These are phyloP conservation scores for Hartigia nigra DNA, from an alignment of 2,888 invertebrate genomes.

Conservation along the genomic window DNA sequence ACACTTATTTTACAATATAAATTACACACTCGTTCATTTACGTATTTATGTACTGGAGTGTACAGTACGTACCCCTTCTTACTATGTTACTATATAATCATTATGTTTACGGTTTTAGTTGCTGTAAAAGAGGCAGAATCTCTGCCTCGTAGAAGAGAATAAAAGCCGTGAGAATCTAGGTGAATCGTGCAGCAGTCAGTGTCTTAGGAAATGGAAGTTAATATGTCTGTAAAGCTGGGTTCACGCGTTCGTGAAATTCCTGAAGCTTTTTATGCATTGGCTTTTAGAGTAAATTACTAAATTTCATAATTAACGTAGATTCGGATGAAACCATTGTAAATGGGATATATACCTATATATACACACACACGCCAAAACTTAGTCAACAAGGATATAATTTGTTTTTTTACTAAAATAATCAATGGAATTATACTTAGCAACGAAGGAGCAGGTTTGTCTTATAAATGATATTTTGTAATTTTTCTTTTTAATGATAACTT, in stretches of 20 bases:
- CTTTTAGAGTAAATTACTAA: not conserved
- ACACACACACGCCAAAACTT: no score
- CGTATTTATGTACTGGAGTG: not conserved
- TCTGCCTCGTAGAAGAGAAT: constrained; percentile 21
- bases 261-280: not conserved
- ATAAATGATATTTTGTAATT: not conserved
- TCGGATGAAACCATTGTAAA: not conserved
- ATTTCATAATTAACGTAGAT: not conserved
- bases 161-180: constrained; percentile 55
- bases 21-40: not conserved
- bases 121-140: constrained; percentile 20
- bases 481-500: not conserved
- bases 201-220: constrained; percentile 34
- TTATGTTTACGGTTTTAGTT: constrained; percentile 37
- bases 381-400: not conserved
- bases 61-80: not conserved
- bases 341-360: no score
- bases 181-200: constrained; percentile 43
- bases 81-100: constrained; percentile 6
- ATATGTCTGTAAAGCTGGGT: not conserved
- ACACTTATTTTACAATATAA: constrained; percentile 6
- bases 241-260: not conserved
- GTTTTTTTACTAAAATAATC: constrained; percentile 26
- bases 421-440: constrained; percentile 4
- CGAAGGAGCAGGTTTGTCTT: not conserved